Percentiles rank a stretch among this genome's conserved stretches.
Conservation (phyloP, 2,113 vertebrate genomes). For the Toxotes jaculatrix region DNA sequence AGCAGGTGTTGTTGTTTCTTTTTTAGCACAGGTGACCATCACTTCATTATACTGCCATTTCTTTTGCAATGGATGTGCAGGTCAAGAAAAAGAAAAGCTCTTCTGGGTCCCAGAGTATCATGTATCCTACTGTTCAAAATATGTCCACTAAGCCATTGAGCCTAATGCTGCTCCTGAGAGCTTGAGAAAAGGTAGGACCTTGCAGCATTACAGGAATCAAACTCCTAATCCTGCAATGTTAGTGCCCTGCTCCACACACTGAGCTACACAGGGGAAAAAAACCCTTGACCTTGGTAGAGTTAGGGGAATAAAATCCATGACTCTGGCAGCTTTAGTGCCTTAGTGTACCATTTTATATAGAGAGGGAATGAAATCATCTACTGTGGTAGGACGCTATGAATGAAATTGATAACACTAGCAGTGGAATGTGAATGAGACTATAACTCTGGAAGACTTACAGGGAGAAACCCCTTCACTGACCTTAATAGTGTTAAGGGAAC, state of each 20-base stretch:
- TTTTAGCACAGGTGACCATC: too few relatives aligned
- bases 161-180: not conserved
- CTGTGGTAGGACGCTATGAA: constrained; percentile 14
- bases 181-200: constrained; percentile 29
- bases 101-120: not conserved
- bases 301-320: constrained; percentile 36
- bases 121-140: not conserved
- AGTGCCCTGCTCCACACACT: constrained; percentile 31
- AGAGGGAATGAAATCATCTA: constrained; percentile 35
- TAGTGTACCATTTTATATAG: constrained; percentile 23
- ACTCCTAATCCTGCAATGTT: constrained; percentile 42
- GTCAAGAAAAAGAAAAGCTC: too few relatives aligned
- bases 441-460: not conserved
- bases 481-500: not conserved
- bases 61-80: too few relatives aligned
- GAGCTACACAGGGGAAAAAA: constrained; percentile 9
- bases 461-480: not conserved
- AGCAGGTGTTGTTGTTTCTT: too few relatives aligned
- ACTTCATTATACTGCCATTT: too few relatives aligned
- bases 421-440: not conserved
- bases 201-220: constrained; percentile 25
- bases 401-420: constrained; percentile 18
- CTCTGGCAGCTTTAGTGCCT: constrained; percentile 37
- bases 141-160: not conserved
- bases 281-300: constrained; percentile 41